Evolutionary conservation across 2,888 invertebrate species (phyloP), one percentile per base, ranked within the genome.

Genomic region (Ophion obscuratus): DNA sequence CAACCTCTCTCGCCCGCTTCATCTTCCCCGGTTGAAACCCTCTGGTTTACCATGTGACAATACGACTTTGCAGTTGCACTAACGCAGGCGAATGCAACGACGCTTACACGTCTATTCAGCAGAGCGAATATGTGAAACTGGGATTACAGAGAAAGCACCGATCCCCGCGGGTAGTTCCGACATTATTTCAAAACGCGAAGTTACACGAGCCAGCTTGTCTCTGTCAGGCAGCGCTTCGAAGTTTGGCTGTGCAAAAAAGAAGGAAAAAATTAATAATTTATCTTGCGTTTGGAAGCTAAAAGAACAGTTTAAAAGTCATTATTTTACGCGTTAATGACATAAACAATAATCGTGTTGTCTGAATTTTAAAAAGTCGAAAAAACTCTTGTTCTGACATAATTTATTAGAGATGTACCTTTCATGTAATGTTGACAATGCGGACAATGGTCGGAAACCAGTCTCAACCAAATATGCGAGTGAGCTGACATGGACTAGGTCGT

Each of bases 21-120:
- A 24, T 24, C 20, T 20, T 10, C 53, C 20, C 20, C 47, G 7
- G 17, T 66, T 14, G 67, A 36, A 67, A 67, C 40, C 67, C 62
- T 62, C 75, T 75, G 66, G 47, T n/a, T 77, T 77, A 67, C 76
- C 27, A 77, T 36, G 76, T 67, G 53, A 47, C 76, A 77, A 81
- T 73, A 76, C 80, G 47, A 66, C 44, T 40, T 2, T 66, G 24
- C 66, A 66, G 20, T 71, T 53, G 66, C 67, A 59, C 44, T 27
- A 40, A n/a, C 59, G 59, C 68, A 67, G 27, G 40, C 66, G 76
- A 31, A 5, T 36, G n/a, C 17, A 74, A 36, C 5, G 31, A 24
- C 31, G 36, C 64, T 53, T n/a, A n/a, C 20, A 40, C 47, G n/a
- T 61, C 27, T 47, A 24, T 74, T 36, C 14, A 59, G n/a, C 24